Conservation (phyloP, 2,797 vertebrate species). For the Micrastur ruficollis region DNA sequence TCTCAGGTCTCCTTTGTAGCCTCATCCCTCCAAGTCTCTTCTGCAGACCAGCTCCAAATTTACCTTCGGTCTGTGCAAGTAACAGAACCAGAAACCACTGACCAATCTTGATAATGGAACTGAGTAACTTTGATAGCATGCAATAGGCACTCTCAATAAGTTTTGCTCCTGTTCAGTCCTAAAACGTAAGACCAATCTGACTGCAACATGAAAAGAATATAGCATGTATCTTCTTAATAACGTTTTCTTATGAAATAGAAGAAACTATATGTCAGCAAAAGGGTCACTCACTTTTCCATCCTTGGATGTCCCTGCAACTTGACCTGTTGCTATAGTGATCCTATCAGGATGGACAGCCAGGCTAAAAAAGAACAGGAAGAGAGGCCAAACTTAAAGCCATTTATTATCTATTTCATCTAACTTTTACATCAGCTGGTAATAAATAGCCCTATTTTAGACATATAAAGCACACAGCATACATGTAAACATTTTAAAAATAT, state of each 20-base stretch:
- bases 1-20: not conserved
- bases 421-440: not conserved
- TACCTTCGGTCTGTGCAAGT: not conserved
- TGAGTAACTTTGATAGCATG: not conserved
- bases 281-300: constrained; percentile 91
- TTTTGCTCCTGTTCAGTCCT: not conserved
- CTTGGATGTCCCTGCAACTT: constrained; percentile 94
- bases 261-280: not conserved
- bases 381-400: not conserved
- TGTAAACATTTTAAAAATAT: not conserved
- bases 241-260: not conserved
- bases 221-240: not conserved
- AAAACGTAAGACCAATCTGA: not conserved
- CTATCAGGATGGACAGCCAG: constrained; percentile 97
- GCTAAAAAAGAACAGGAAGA: constrained; percentile 72
- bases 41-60: not conserved
- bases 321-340: constrained; percentile 98
- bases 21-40: not conserved
- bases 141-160: not conserved
- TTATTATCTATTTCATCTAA: not conserved
- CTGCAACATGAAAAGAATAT: not conserved
- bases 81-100: not conserved
- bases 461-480: not conserved
- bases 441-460: not conserved
- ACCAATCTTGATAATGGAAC: not conserved